A percentile compares a stretch with the other conserved stretches of the same genome.
These are phyloP conservation scores for Okapia johnstoni DNA, from an alignment of 2,113 vertebrate species.

Conservation along the genomic window DNA sequence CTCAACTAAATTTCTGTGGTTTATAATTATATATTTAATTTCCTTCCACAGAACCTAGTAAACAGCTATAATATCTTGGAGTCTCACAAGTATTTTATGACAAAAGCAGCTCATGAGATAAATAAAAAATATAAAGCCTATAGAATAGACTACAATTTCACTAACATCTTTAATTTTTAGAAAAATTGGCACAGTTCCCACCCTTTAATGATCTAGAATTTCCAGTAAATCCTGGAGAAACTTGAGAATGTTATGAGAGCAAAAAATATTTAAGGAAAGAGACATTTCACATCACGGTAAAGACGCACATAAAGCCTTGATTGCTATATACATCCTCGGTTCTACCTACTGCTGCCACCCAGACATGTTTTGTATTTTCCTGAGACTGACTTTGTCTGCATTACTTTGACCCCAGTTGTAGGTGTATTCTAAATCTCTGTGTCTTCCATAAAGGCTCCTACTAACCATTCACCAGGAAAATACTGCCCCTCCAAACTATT, in stretches of 20 bases:
- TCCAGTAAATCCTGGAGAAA: not conserved
- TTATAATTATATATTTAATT: constrained; percentile 36
- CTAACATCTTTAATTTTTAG: not conserved
- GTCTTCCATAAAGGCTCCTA: not conserved
- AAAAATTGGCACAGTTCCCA: not conserved
- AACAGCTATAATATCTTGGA: not conserved
- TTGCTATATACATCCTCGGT: not conserved
- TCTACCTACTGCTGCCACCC: too few relatives aligned
- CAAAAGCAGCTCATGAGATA: not conserved
- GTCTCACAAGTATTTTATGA: not conserved
- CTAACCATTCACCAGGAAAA: not conserved
- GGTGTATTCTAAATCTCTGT: not conserved
- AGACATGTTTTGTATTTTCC: too few relatives aligned
- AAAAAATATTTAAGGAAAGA: not conserved
- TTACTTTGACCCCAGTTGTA: not conserved
- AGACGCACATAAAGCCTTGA: not conserved
- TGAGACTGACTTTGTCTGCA: not conserved
- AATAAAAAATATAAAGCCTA: not conserved
- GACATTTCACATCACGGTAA: not conserved
- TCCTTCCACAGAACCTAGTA: not conserved
- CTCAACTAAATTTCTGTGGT: constrained; percentile 14
- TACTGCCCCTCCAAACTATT: not conserved
- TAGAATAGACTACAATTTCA: not conserved
- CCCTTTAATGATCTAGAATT: constrained; percentile 23
- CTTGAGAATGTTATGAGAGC: not conserved